These are phyloP conservation scores for Alfaro cultratus DNA, from an alignment of 2,797 vertebrate species.

Conservation along the genomic window DNA sequence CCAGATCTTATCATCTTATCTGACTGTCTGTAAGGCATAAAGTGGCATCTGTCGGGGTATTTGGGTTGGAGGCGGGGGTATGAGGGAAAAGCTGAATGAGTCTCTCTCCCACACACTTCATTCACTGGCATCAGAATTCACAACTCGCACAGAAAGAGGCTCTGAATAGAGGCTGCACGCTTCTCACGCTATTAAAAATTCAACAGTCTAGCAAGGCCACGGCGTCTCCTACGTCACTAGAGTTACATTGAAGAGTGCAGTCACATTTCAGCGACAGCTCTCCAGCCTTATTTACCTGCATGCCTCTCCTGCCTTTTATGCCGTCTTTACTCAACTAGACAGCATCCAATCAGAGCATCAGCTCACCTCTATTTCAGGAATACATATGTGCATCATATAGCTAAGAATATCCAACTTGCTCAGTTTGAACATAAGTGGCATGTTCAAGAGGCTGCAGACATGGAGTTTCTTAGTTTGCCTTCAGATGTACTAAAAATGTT, in stretches of 20 bases:
- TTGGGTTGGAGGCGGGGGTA: slow-evolving; percentile 59
- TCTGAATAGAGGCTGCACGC: slow-evolving; percentile 75
- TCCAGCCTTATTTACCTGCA: slow-evolving; percentile 77
- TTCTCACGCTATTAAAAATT: slow-evolving; percentile 85
- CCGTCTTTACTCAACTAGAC: slow-evolving; percentile 58
- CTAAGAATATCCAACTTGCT: slow-evolving; percentile 28
- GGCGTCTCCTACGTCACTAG: slow-evolving; percentile 81
- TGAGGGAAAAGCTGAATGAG: slow-evolving; percentile 81
- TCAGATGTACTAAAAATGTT: not conserved
- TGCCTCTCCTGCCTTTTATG: slow-evolving; percentile 48
- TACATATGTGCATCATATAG: slow-evolving; percentile 36
- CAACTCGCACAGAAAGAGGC: slow-evolving; percentile 79
- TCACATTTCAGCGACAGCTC: slow-evolving; percentile 78
- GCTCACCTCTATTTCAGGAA: slow-evolving; percentile 38
- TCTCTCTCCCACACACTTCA: slow-evolving; percentile 82
- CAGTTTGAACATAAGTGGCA: slow-evolving; percentile 19
- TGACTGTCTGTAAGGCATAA: slow-evolving; percentile 53
- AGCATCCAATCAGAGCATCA: slow-evolving; percentile 50
- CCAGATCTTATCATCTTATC: slow-evolving; percentile 22
- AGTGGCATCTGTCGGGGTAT: slow-evolving; percentile 69
- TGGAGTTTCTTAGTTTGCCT: not conserved
- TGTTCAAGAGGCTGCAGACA: slow-evolving; percentile 13
- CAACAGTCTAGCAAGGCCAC: slow-evolving; percentile 83
- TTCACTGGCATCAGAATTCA: slow-evolving; percentile 84
- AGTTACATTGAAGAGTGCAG: slow-evolving; percentile 82